Conservation (phyloP, 2,113 vertebrate genomes). For the Mellivora capensis region DNA sequence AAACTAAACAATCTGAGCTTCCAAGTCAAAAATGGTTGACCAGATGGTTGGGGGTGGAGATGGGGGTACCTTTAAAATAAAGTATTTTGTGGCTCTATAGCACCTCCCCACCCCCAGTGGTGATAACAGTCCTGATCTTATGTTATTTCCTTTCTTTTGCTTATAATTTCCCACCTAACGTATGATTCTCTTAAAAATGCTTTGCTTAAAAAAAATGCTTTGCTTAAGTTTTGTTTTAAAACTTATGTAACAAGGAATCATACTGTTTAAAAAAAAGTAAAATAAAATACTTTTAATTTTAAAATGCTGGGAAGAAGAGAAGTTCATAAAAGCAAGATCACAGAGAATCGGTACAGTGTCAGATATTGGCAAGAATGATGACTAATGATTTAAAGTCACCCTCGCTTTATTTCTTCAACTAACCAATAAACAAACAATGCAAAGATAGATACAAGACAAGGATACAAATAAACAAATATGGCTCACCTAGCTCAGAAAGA, state of each 20-base stretch:
- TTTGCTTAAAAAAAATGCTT: neutral
- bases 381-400: neutral
- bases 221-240: slow-evolving; percentile 29
- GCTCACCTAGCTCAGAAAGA: neutral
- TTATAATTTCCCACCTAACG: neutral
- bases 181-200: neutral
- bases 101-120: rapidly evolving
- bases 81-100: neutral
- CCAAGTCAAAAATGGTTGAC: neutral
- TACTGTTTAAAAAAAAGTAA: neutral
- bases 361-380: neutral
- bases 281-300: neutral
- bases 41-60: neutral
- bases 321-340: neutral
- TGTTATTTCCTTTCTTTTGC: neutral
- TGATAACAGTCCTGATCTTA: neutral
- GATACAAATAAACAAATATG: neutral
- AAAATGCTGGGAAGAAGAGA: neutral
- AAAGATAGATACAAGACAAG: neutral
- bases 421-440: neutral
- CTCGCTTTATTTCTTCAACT: neutral
- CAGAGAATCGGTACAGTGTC: neutral
- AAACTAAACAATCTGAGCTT: neutral
- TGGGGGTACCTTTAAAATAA: neutral
- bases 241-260: neutral